Evolutionary conservation across 2,888 invertebrate species (phyloP), one percentile per base, ranked within the genome.

Genomic region (Myopa testacea): DNA sequence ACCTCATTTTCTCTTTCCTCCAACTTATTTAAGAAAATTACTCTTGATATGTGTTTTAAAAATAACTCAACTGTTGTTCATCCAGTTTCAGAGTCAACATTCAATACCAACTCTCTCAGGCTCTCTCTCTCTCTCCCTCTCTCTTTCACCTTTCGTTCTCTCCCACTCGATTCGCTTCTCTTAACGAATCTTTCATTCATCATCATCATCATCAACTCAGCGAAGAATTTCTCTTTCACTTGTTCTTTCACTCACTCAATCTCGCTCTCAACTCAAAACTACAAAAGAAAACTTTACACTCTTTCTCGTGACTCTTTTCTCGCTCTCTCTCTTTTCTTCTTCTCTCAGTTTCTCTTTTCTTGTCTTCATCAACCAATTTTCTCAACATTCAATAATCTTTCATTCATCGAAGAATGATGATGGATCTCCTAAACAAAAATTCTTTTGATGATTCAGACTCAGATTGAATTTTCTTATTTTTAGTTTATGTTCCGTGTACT

Each of bases 361-460:
- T 60, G 7, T 26, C 45, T 70, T 76, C 76, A 68, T n/a, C 16
- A 68, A 55, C 50, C 50, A 14, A 8, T 50, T 14, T 40, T 16
- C 10, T 50, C 7, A 26, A 26, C 26, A 5, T 67, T 5, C 38
- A 16, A 4, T 16, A n/a, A 45, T 38, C 40, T 45, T 68, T 73
- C 71, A 78, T 65, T 78, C 74, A 40, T 55, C 74, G 60, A 60
- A 74, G 38, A 84, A 84, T 83, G 82, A 82, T 80, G 85, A 85
- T 85, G 84, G 86, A 85, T 82, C 84, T 85, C 84, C 84, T 85
- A 86, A 86, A 86, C 83, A 86, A 79, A 60, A 26, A 72, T 60
- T 38, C 14, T 72, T 37, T 10, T 62, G 3, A 7, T 60, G n/a
- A n/a, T 72, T 60, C 37, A 8, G 45, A 45, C 3, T 6, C 7